These are phyloP conservation scores for Schizaphis graminum DNA, from an alignment of 2,888 invertebrate genomes.

Conservation along the genomic window DNA sequence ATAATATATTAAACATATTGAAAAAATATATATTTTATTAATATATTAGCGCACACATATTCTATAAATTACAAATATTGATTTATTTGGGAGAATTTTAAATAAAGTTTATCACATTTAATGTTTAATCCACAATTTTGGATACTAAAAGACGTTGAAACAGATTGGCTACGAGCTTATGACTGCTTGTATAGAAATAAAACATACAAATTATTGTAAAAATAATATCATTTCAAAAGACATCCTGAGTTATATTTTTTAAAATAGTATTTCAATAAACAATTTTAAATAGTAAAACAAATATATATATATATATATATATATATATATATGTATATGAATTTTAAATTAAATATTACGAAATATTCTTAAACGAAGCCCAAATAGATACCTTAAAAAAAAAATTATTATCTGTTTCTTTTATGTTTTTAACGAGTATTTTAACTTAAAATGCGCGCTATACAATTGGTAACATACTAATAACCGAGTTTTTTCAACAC, in stretches of 20 bases:
- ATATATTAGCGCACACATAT: neutral
- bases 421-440: neutral
- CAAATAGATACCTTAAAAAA: neutral
- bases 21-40: neutral
- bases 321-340: too few relatives aligned
- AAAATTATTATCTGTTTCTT: neutral
- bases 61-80: neutral
- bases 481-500: neutral
- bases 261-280: neutral
- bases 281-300: neutral
- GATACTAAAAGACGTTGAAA: neutral
- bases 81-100: neutral
- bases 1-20: neutral
- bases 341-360: neutral
- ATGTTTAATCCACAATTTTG: neutral
- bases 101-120: neutral
- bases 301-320: too few relatives aligned
- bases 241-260: neutral
- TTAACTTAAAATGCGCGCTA: neutral
- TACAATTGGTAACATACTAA: neutral
- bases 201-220: neutral
- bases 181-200: neutral
- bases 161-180: neutral
- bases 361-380: neutral
- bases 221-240: neutral